phyloP scores from a whole-genome alignment of 2,797 vertebrate genomes.

The Rhinogobio ventralis region DNA sequence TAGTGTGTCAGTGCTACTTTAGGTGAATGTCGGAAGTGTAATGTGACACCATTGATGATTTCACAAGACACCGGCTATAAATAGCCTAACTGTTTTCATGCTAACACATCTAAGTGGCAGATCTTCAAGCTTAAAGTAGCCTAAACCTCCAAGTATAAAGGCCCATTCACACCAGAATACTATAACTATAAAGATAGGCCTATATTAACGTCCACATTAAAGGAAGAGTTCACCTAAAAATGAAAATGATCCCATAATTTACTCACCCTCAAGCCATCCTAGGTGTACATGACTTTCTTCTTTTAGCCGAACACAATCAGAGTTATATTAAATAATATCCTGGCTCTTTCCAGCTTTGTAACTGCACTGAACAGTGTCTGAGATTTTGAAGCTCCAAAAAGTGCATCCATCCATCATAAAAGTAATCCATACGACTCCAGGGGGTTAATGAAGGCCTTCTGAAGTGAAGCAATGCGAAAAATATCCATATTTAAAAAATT shows the following conservation, averaged over 20 bases:
- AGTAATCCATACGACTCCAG: too few relatives aligned
- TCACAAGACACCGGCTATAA: constrained; percentile 42
- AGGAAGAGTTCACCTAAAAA: neutral
- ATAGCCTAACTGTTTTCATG: constrained; percentile 24
- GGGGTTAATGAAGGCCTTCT: too few relatives aligned
- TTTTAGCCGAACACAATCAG: too few relatives aligned
- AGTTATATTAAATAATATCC: too few relatives aligned
- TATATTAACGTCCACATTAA: neutral
- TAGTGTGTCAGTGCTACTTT: constrained; percentile 37
- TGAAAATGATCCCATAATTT: neutral
- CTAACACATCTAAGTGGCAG: neutral
- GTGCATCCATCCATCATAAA: too few relatives aligned
- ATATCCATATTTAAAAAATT: too few relatives aligned
- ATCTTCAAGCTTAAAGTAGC: neutral
- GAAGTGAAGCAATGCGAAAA: too few relatives aligned
- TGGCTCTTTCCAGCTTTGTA: too few relatives aligned
- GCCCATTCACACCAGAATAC: neutral
- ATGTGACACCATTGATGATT: constrained; percentile 37
- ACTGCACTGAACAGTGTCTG: too few relatives aligned
- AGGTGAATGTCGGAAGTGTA: constrained; percentile 41
- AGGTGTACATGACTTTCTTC: too few relatives aligned
- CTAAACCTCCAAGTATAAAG: neutral
- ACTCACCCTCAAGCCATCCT: neutral
- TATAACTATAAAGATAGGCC: neutral
- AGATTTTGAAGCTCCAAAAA: too few relatives aligned